Conservation (phyloP, 2,113 vertebrate species). For the Mesembrinibis cayennensis region DNA sequence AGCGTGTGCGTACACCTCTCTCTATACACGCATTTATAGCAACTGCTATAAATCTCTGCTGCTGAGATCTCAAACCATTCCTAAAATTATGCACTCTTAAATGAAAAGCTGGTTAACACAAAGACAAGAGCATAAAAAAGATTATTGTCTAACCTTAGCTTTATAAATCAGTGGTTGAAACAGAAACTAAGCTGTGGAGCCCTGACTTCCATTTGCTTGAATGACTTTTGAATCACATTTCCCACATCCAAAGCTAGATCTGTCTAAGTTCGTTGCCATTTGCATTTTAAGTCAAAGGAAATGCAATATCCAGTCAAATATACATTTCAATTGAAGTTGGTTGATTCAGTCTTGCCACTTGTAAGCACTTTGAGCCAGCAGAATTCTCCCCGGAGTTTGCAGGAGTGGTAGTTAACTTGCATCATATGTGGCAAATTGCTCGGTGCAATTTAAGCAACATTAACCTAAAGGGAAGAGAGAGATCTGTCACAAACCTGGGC, state of each 20-base stretch:
- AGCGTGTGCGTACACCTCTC: neutral
- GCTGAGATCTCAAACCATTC: neutral
- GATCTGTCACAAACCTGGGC: neutral
- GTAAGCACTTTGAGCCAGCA: neutral
- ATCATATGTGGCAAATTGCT: neutral
- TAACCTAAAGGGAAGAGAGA: constrained; percentile 23
- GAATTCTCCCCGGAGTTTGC: neutral
- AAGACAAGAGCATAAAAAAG: neutral
- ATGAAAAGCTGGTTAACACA: neutral
- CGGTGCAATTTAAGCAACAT: neutral
- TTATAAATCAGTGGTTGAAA: neutral
- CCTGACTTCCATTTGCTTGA: neutral
- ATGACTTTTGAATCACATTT: neutral
- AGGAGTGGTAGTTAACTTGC: constrained; percentile 23
- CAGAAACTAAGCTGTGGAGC: neutral
- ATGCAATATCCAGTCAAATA: constrained; percentile 15
- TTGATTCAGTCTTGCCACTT: neutral
- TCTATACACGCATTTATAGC: neutral
- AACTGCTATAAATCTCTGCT: neutral
- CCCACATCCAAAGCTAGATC: neutral
- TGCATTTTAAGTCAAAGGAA: neutral
- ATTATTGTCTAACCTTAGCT: neutral
- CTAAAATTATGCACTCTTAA: neutral
- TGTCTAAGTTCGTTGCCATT: neutral
- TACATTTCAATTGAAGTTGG: neutral